phyloP scores from a whole-genome alignment of 1,140 invertebrate species.

The Zaprionus inermis region DNA sequence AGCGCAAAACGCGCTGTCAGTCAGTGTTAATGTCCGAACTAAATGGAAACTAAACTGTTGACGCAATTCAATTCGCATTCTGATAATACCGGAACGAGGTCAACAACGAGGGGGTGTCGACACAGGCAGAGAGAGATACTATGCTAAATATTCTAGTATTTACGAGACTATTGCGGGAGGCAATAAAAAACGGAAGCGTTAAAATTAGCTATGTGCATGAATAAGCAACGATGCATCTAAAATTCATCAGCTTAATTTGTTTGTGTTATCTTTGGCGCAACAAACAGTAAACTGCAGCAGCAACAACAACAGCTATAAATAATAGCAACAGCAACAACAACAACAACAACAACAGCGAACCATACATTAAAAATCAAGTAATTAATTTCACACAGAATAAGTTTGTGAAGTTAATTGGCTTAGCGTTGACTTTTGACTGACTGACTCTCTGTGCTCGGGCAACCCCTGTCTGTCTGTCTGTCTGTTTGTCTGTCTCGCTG shows the following conservation, averaged over 20 bases:
- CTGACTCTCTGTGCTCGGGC: slow-evolving; percentile 5
- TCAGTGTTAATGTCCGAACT: neutral
- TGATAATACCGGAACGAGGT: neutral
- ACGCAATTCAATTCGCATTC: neutral
- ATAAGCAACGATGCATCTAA: slow-evolving; percentile 29
- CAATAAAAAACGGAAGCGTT: slow-evolving; percentile 53
- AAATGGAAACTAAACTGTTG: slow-evolving; percentile 5
- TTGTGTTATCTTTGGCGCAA: slow-evolving; percentile 35
- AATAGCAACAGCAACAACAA: slow-evolving; percentile 2
- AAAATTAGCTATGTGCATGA: slow-evolving; percentile 57
- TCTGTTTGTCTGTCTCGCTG: neutral
- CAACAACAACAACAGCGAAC: slow-evolving; percentile 22
- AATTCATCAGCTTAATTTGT: slow-evolving; percentile 63
- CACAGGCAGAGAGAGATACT: too few species aligned
- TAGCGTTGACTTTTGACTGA: slow-evolving; percentile 66
- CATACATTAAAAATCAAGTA: slow-evolving; percentile 65
- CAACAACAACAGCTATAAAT: slow-evolving; percentile 11
- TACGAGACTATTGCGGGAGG: neutral
- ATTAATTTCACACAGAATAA: slow-evolving; percentile 78
- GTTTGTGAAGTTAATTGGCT: slow-evolving; percentile 77
- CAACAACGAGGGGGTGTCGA: neutral
- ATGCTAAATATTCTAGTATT: too few species aligned
- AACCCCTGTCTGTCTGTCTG: neutral
- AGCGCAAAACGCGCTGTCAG: neutral
- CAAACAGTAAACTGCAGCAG: neutral